Base-by-base conservation (phyloP, 2,888 invertebrate species). In the Phania funesta region DNA sequence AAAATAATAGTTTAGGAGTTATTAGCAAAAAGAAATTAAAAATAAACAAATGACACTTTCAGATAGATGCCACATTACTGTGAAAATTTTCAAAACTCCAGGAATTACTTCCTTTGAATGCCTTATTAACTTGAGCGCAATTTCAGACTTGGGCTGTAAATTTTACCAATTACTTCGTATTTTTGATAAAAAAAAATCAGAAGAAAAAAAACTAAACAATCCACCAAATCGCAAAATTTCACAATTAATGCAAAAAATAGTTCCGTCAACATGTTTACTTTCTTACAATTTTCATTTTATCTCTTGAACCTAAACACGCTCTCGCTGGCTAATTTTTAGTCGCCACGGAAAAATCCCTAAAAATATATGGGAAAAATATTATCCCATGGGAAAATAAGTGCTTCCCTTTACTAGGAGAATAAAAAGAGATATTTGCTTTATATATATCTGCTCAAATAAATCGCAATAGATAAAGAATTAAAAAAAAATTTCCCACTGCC, bases 401-500 rank as follows among this genome's bases (percentile, higher is more conserved):
- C 54, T 81, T 62, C 77, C 52, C 54, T 44, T 62, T 54, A 68
- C 50, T 73, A 11, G 46, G 80, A 54, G 44, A 24, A 60, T 24
- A 9, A 32, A 3, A 44, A 71, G 56, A 60, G 29, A 20, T 8
- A 24, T 13, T 29, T 64, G 20, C 38, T 48, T 78, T 74, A 32
- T 6, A 9, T 76, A 76, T 80, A 71, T 79, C 80, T 73, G 78
- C 83, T 83, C 78, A 80, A 80, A 75, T 83, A 88, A 88, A 83
- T 88, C 88, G 88, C 89, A 87, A 89, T 88, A 89, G 89, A 88
- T 88, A 88, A 89, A 88, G 88, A 88, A 87, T 87, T 89, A 88
- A 88, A 58, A 56, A 78, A 48, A 77, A 85, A 64, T 82, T 78
- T 82, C 68, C 70, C 78, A 74, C 79, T 83, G 73, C 73, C 77